Evolutionary conservation across 2,113 vertebrate species (phyloP).

Genomic region (Anarhynchus alexandrinus): DNA sequence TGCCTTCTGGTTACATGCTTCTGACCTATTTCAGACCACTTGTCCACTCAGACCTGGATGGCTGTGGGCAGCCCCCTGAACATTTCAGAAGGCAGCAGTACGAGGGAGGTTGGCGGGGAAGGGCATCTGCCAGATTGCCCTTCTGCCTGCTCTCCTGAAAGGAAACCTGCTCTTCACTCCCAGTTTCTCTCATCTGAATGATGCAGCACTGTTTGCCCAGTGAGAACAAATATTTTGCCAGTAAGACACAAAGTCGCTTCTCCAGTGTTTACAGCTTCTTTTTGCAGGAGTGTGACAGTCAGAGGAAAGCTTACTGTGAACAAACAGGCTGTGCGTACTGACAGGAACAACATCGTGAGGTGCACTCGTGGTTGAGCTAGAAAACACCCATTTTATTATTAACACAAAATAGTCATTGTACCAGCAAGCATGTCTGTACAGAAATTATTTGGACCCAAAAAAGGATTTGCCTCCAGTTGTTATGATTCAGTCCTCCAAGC

Average conservation of each 20-base stretch:
- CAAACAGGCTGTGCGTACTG: not conserved
- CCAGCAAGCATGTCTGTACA: fast-evolving
- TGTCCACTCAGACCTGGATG: not conserved
- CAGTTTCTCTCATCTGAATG: not conserved
- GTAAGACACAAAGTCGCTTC: not conserved
- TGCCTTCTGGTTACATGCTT: not conserved
- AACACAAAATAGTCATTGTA: not conserved
- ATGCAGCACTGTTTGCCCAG: not conserved
- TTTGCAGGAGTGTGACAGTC: not conserved
- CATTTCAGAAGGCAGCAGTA: not conserved
- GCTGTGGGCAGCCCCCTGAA: not conserved
- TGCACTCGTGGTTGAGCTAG: not conserved
- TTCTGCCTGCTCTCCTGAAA: not conserved
- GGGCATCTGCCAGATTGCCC: not conserved
- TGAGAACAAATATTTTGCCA: not conserved
- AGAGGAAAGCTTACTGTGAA: not conserved
- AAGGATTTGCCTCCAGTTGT: not conserved
- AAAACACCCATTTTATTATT: not conserved
- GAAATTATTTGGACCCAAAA: not conserved
- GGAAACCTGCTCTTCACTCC: not conserved
- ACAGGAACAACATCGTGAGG: not conserved
- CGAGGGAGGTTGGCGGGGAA: not conserved
- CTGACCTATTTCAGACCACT: not conserved
- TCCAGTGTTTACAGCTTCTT: not conserved
- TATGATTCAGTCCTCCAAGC: not conserved